phyloP scores from a whole-genome alignment of 2,113 vertebrate species.

The Prietella phreatophila region DNA sequence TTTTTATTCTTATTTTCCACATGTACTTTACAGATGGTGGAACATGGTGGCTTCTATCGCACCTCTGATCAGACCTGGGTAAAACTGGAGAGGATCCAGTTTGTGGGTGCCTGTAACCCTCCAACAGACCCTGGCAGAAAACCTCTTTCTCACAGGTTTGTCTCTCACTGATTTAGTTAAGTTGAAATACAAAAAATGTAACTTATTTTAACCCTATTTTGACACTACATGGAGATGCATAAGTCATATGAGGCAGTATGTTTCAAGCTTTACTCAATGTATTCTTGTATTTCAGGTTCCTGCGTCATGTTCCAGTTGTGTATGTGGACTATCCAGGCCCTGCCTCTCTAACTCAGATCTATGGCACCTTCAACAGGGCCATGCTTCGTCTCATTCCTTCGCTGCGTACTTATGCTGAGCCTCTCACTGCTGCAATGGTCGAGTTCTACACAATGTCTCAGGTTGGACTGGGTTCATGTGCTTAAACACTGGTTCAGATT shows the following conservation, averaged over 20 bases:
- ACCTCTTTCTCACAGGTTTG: conserved; percentile 91
- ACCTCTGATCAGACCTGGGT: conserved; percentile 98
- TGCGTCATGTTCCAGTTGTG: conserved; percentile 95
- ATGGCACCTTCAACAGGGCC: conserved; percentile 96
- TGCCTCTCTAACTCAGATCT: conserved; percentile 97
- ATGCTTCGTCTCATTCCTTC: conserved; percentile 96
- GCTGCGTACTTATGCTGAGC: conserved; percentile 91
- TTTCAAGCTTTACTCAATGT: background rate
- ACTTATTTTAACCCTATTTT: background rate
- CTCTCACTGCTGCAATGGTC: conserved; percentile 97
- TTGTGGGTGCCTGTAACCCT: conserved; percentile 97
- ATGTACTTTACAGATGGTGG: conserved; percentile 85
- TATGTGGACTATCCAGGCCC: conserved; percentile 98
- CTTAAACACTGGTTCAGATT: background rate
- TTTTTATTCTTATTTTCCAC: background rate
- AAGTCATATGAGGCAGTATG: background rate
- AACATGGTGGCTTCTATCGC: conserved; percentile 97
- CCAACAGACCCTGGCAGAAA: conserved; percentile 97
- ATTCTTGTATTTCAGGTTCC: conserved; percentile 73
- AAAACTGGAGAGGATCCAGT: conserved; percentile 97
- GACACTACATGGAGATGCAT: background rate
- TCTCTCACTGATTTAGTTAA: background rate
- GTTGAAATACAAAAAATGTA: background rate
- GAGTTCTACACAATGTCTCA: conserved; percentile 99
- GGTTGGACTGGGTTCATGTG: conserved; percentile 58